These are phyloP conservation scores for Melanaphis sacchari DNA, from an alignment of 1,140 invertebrate species.

Conservation along the genomic window DNA sequence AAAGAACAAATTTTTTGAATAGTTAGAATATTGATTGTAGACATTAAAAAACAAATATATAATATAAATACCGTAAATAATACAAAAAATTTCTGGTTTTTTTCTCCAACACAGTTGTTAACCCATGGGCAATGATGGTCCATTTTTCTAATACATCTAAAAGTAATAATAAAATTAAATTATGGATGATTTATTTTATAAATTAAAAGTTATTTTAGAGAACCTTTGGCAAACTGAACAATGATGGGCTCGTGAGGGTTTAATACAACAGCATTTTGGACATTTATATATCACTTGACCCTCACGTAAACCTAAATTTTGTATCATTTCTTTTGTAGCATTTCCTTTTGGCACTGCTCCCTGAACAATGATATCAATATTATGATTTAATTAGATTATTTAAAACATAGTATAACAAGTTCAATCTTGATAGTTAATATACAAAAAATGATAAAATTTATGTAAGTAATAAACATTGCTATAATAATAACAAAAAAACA, in stretches of 20 bases:
- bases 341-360: slow-evolving; percentile 98
- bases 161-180: slow-evolving; percentile 24
- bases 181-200: not conserved
- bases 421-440: not conserved
- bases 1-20: slow-evolving; percentile 63
- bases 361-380: slow-evolving; percentile 65
- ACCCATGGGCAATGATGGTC: slow-evolving; percentile 99
- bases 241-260: slow-evolving; percentile 97
- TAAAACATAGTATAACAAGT: not conserved
- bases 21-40: not conserved
- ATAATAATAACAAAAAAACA: not conserved
- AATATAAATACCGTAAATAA: slow-evolving; percentile 89
- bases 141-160: slow-evolving; percentile 95
- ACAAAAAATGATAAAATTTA: not conserved
- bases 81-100: slow-evolving; percentile 99
- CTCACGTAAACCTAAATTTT: slow-evolving; percentile 89
- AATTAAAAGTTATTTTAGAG: not conserved
- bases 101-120: slow-evolving; percentile 99
- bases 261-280: slow-evolving; percentile 98
- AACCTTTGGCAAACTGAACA: slow-evolving; percentile 93
- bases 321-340: slow-evolving; percentile 97
- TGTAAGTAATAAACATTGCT: not conserved
- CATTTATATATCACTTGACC: slow-evolving; percentile 97
- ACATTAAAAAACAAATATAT: not conserved
- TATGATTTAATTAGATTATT: not conserved